A percentile compares a stretch with the other conserved stretches of the same genome.
These are phyloP conservation scores for Pangasianodon hypophthalmus DNA, from an alignment of 2,113 vertebrate genomes.

Conservation along the genomic window DNA sequence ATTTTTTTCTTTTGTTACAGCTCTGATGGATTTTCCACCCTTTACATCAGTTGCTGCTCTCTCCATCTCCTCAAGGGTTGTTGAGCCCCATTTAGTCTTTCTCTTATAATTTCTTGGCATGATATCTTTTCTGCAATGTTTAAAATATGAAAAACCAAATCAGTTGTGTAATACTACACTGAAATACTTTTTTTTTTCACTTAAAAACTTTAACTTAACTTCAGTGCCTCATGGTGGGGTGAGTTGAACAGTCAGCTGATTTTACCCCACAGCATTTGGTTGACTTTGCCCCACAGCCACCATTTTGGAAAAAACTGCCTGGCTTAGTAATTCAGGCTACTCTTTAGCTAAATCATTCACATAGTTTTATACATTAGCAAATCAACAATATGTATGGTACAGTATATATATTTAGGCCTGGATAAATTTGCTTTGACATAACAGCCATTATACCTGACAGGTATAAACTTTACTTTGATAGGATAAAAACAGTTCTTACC, in stretches of 20 bases:
- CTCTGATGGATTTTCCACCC: too few species aligned
- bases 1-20: too few species aligned
- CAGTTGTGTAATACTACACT: too few species aligned
- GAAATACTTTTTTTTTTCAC: too few species aligned
- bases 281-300: not conserved
- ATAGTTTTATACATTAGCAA: not conserved
- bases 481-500: too few species aligned
- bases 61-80: constrained; percentile 20
- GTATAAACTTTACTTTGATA: too few species aligned
- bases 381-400: not conserved
- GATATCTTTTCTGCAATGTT: too few species aligned
- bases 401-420: not conserved
- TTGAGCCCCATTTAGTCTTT: not conserved
- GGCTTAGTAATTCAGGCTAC: not conserved
- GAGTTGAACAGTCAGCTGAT: not conserved
- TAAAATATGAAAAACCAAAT: too few species aligned
- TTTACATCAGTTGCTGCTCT: not conserved
- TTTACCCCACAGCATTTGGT: not conserved
- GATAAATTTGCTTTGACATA: not conserved
- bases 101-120: too few species aligned
- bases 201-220: too few species aligned
- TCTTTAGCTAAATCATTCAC: not conserved
- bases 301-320: not conserved
- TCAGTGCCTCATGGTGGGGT: not conserved
- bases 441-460: not conserved